Evolutionary conservation across 2,797 vertebrate genomes (phyloP), one percentile per base, ranked within the genome.

Genomic region (Enteromius fasciolatus): DNA sequence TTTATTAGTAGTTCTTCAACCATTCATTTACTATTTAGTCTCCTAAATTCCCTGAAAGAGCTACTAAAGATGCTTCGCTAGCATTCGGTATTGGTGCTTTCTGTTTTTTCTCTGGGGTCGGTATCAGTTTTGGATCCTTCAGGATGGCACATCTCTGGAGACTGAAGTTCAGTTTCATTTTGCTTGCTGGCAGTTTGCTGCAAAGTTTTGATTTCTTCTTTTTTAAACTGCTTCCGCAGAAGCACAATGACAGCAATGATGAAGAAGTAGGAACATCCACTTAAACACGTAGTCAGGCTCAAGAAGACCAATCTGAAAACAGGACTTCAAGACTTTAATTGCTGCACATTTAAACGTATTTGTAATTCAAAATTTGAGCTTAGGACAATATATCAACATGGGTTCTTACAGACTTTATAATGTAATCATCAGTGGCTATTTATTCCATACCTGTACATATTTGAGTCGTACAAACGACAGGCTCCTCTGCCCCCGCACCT

Each of bases 381-480:
- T 52, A 52, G 17, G 70, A 73, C 3, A 73, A n/a, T 4, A 52
- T 20, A n/a, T 52, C 5, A 33, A 7, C 18, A 73, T n/a, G 48
- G 70, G 18, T 31, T n/a, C 20, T 73, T 33, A 52, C 33, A 33
- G 5, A n/a, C 1, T 0, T 28, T 18, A 52, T 33, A 31, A 14
- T 63, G 5, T 28, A 52, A 14, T 50, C 10, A 52, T 50, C 4
- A 72, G 9, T 31, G 20, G 44, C 17, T 20, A 48, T 70, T 31
- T 12, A 17, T 0, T 17, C 5, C 50, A 33, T 33, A 96, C 95
- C 95, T 95, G 92, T 94, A 96, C 90, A 81, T 90, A 11, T 95
- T 90, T 7, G 92, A 90, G 87, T 98, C 90, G 70, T 92, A 99
- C 59, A 98, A 92, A 39, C 96, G 95, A 80, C 98, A 97, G 0